Evolutionary conservation across 2,113 vertebrate genomes (phyloP).

Genomic region (Myrmophylax atrothorax): DNA sequence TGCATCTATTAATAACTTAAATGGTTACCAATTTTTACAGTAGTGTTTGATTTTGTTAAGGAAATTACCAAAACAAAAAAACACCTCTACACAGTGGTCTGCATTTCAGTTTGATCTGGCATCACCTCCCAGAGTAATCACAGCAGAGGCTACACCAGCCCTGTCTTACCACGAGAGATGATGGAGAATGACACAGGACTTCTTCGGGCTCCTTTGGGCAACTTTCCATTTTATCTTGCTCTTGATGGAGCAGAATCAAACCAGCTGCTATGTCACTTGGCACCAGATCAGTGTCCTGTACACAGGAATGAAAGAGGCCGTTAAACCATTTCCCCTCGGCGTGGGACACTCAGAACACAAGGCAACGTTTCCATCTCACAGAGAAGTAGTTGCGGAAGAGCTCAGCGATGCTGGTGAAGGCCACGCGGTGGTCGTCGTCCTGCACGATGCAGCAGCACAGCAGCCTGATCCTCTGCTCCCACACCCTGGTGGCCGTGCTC

Average conservation of each 20-base stretch:
- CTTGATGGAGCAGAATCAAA: conserved; percentile 91
- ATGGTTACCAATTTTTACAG: not conserved
- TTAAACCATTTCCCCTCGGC: fast-evolving
- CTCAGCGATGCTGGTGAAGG: conserved; percentile 89
- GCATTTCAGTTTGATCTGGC: not conserved
- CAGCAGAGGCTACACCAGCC: not conserved
- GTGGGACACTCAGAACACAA: fast-evolving
- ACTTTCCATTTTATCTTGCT: conserved; percentile 87
- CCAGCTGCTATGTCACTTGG: conserved; percentile 95
- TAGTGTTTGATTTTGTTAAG: not conserved
- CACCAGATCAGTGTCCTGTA: conserved; percentile 95
- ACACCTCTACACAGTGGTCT: not conserved
- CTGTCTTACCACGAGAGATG: conserved; percentile 77
- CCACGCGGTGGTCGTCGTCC: conserved; percentile 86
- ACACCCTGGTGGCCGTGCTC: conserved; percentile 86
- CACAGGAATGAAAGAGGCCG: not conserved
- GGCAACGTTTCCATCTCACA: conserved; percentile 69
- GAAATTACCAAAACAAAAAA: not conserved
- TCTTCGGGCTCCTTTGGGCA: conserved; percentile 80
- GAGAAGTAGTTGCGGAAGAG: conserved; percentile 91
- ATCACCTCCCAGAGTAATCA: not conserved
- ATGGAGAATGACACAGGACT: conserved; percentile 76
- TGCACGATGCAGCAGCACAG: conserved; percentile 92
- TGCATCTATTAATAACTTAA: not conserved
- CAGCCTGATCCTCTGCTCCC: conserved; percentile 88